Conservation (phyloP, 2,888 invertebrate genomes). For the Campaea margaritaria region DNA sequence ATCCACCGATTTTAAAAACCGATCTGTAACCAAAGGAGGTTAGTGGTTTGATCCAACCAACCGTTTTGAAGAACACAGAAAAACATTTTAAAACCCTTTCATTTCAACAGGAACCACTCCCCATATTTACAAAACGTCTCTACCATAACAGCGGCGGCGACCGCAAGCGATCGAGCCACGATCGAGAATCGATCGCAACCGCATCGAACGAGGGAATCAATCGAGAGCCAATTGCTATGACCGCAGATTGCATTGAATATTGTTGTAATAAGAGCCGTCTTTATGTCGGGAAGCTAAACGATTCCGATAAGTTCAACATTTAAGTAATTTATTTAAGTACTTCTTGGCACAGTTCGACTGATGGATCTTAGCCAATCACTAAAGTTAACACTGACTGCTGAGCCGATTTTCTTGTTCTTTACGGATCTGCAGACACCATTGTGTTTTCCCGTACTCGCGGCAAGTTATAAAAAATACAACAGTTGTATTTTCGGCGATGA, state of each 20-base stretch:
- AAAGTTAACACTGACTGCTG: not conserved
- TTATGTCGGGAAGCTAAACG: not conserved
- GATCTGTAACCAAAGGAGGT: not conserved
- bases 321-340: too few relatives aligned
- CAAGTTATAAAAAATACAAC: too few relatives aligned
- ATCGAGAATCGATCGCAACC: not conserved
- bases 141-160: conserved; percentile 6
- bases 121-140: conserved; percentile 5
- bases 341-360: too few relatives aligned
- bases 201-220: conserved; percentile 9
- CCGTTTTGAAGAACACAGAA: not conserved
- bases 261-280: not conserved
- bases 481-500: too few relatives aligned
- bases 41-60: conserved; percentile 3
- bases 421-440: too few relatives aligned
- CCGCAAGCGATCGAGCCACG: not conserved
- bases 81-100: not conserved
- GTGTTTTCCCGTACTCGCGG: too few relatives aligned
- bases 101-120: conserved; percentile 2
- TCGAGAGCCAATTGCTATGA: conserved; percentile 6
- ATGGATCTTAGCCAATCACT: too few relatives aligned
- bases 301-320: not conserved
- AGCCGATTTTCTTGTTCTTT: too few relatives aligned
- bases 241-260: conserved; percentile 9
- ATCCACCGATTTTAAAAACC: not conserved